Percentiles rank a stretch among this genome's conserved stretches.
Evolutionary conservation across 1,140 invertebrate genomes (phyloP).

Genomic region (Euschistus heros): DNA sequence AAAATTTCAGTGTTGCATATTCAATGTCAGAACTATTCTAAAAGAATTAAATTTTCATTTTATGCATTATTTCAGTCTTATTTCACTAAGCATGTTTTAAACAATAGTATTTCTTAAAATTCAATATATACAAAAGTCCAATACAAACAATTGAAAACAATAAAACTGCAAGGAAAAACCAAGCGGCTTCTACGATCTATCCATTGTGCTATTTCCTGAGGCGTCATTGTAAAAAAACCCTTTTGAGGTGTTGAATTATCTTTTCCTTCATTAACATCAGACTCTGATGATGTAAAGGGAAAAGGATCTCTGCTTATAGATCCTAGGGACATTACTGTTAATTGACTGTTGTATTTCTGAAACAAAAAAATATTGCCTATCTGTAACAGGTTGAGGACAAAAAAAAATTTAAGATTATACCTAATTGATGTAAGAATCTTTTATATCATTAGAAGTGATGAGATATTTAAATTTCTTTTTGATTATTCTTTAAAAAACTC

Average conservation of each 20-base stretch:
- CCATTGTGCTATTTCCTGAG: slow-evolving; percentile 75
- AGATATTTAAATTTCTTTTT: too few species aligned
- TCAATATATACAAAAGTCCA: slow-evolving; percentile 51
- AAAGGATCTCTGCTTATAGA: slow-evolving; percentile 26
- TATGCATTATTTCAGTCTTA: too few species aligned
- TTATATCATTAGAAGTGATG: too few species aligned
- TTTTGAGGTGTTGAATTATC: slow-evolving; percentile 25
- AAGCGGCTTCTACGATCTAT: slow-evolving; percentile 69
- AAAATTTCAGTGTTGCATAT: too few species aligned
- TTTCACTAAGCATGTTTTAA: too few species aligned
- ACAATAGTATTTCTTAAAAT: not conserved
- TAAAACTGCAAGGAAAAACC: slow-evolving; percentile 63
- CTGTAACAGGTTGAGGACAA: too few species aligned
- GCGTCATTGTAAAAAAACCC: slow-evolving; percentile 70
- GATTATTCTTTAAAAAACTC: too few species aligned
- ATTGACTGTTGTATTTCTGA: slow-evolving; percentile 23
- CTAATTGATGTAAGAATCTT: too few species aligned
- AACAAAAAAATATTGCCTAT: not conserved
- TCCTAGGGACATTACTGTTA: slow-evolving; percentile 27
- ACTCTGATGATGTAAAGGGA: slow-evolving; percentile 2
- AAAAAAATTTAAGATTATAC: too few species aligned
- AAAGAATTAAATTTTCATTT: too few species aligned
- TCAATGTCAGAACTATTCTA: too few species aligned
- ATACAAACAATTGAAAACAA: slow-evolving; percentile 73
- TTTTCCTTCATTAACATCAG: slow-evolving; percentile 14